Evolutionary conservation across 2,797 vertebrate species (phyloP), one percentile per base, ranked within the genome.

Genomic region (Myotis pilosus): DNA sequence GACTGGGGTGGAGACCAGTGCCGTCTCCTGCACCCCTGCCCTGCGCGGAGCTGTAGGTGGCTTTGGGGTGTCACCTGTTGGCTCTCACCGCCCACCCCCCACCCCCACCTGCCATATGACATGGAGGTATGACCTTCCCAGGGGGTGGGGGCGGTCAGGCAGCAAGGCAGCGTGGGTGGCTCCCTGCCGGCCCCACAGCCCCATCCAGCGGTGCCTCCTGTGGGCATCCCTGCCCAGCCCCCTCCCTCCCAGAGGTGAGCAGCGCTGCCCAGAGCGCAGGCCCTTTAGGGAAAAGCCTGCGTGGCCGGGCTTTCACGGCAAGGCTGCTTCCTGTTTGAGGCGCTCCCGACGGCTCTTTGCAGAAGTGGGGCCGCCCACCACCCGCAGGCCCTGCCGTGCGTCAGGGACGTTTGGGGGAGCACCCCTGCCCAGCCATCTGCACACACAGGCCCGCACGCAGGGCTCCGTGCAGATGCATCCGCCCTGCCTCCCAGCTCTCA

Each of bases 241-340:
- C 2, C 8, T 60, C 68, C 57, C 68, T 38, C 30, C 44, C 15
- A 2, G 11, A 36, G 12, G 16, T 2, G 11, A 20, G 44, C 13
- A 2, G 8, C 36, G 20, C 41, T 16, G 33, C 68, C 20, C 3
- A 5, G 44, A 12, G 66, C 22, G 38, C 20, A 3, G 22, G 5
- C 53, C 44, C 47, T 38, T 82, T 30, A 51, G 71, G 80, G 90
- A 84, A 86, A 84, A 88, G 28, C 22, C 62, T 25, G 0, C 2
- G 38, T 38, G 64, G 41, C 41, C 57, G 17, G 87, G 69, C 19
- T 60, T 75, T n/a, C 41, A 83, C 80, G 9, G 6, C 6, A 13
- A 82, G 36, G 41, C 22, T 28, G 20, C 78, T 91, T 96, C 90
- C 94, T 78, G 28, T 83, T 72, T 44, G 33, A 38, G 78, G 47